Conservation (phyloP, 2,888 invertebrate species). For the Drosophila sordidapex region DNA sequence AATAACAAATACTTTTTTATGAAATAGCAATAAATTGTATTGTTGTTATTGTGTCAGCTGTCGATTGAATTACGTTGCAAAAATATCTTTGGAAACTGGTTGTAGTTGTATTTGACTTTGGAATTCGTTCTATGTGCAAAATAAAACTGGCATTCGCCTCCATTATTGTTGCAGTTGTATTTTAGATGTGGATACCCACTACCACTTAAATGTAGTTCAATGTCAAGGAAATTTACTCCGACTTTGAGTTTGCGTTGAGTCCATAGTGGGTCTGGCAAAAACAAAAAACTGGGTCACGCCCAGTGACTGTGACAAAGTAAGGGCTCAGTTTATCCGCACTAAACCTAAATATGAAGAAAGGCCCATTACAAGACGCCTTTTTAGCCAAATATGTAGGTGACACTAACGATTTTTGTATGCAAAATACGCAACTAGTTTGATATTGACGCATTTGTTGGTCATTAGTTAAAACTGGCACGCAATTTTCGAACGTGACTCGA, state of each 20-base stretch:
- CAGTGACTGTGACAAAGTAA: slow-evolving; percentile 9
- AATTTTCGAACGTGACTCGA: slow-evolving; percentile 59
- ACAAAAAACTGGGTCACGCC: slow-evolving; percentile 55
- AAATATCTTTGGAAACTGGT: slow-evolving; percentile 58
- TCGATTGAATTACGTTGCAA: slow-evolving; percentile 51
- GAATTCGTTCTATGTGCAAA: slow-evolving; percentile 63
- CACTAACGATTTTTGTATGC: slow-evolving; percentile 21
- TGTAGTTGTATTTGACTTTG: slow-evolving; percentile 51
- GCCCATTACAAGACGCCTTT: slow-evolving; percentile 37
- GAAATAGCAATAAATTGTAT: slow-evolving; percentile 40
- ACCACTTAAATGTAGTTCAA: slow-evolving; percentile 67
- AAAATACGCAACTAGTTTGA: slow-evolving; percentile 19
- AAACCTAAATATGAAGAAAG: slow-evolving; percentile 37
- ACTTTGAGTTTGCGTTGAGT: neutral
- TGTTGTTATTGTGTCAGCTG: slow-evolving; percentile 41
- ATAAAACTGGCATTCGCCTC: slow-evolving; percentile 48
- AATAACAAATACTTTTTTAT: slow-evolving; percentile 41
- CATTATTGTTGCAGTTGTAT: slow-evolving; percentile 4
- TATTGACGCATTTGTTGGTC: slow-evolving; percentile 47
- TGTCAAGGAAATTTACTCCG: slow-evolving; percentile 66
- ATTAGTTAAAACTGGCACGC: slow-evolving; percentile 68
- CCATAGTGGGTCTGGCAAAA: slow-evolving; percentile 11
- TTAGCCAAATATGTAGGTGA: slow-evolving; percentile 28
- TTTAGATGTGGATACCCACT: slow-evolving; percentile 30
- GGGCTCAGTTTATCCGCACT: slow-evolving; percentile 33